Evolutionary conservation across 1,140 invertebrate genomes (phyloP), one percentile per base, ranked within the genome.

Genomic region (Uloborus diversus): DNA sequence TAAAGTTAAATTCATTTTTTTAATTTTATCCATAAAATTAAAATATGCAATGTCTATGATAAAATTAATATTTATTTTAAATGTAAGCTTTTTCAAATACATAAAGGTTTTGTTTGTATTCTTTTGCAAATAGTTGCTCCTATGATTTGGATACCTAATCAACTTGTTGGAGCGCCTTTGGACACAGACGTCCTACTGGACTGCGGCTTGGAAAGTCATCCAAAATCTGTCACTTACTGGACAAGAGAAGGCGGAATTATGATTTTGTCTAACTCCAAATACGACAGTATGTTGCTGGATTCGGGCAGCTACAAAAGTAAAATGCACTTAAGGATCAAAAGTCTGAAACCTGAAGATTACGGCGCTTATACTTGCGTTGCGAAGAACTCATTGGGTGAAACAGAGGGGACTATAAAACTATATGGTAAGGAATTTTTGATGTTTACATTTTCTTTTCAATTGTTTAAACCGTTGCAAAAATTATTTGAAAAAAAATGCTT

Each of bases 361-460:
- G 94, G 94, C 14, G 93, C 90, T 62, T 96, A 96, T 87, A 96
- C 95, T 86, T 97, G 95, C 85, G 92, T 96, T 2, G 95, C 94
- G 47, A 96, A 96, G 88, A 96, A 96, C 90, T 94, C 94, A 28
- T 89, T 94, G 66, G 95, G 95, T 73, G 94, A 96, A 87, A 96
- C 94, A 5, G 94, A 96, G 85, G 95, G 95, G 56, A 93, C 92
- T 47, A 96, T 97, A 84, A 91, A 93, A 83, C 88, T 96, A 49
- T 96, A 96, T 86, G 93, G 81, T 81, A 28, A 65, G 81, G 61
- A 30, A 27, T 3, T 13, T 42, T 9, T 42, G n/a, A n/a, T n/a
- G n/a, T n/a, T n/a, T n/a, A n/a, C n/a, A n/a, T n/a, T n/a, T n/a
- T n/a, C n/a, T n/a, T n/a, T n/a, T n/a, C n/a, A n/a, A n/a, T n/a